phyloP scores from a whole-genome alignment of 2,888 invertebrate genomes.

The Epistrophe grossulariae region DNA sequence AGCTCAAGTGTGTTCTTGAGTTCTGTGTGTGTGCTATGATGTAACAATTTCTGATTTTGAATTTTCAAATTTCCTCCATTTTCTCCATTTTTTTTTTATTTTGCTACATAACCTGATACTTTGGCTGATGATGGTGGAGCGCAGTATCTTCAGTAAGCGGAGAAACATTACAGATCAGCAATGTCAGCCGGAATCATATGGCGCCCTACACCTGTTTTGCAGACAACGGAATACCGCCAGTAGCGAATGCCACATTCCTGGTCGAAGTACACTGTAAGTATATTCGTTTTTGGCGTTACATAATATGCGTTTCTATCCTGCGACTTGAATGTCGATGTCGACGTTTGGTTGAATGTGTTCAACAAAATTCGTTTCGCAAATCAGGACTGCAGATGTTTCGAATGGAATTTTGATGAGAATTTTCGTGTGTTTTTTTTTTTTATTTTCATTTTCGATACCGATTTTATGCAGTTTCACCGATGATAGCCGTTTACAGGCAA shows the following conservation, averaged over 20 bases:
- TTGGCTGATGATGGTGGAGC: constrained; percentile 69
- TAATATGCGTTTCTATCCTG: not conserved
- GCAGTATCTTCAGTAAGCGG: constrained; percentile 90
- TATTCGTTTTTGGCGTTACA: constrained; percentile 52
- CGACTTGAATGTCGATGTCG: not conserved
- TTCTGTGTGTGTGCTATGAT: constrained; percentile 25
- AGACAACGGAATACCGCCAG: constrained; percentile 93
- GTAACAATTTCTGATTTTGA: constrained; percentile 58
- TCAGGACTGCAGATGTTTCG: constrained; percentile 31
- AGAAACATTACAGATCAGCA: constrained; percentile 90
- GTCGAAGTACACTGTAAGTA: constrained; percentile 96
- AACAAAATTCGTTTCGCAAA: constrained; percentile 58
- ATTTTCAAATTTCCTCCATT: constrained; percentile 41
- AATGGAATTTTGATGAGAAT: constrained; percentile 65
- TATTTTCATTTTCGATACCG: constrained; percentile 8
- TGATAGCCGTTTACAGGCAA: constrained; percentile 91
- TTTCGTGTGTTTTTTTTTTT: constrained; percentile 27
- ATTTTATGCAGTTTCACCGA: constrained; percentile 90
- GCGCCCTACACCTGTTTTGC: constrained; percentile 90
- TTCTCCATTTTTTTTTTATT: not conserved
- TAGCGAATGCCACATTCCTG: constrained; percentile 90
- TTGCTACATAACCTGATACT: not conserved
- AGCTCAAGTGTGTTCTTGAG: constrained; percentile 37
- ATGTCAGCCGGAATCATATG: constrained; percentile 89
- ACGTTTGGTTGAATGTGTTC: not conserved